Evolutionary conservation across 2,888 invertebrate genomes (phyloP), one percentile per base, ranked within the genome.

Genomic region (Slavum lentiscoides): DNA sequence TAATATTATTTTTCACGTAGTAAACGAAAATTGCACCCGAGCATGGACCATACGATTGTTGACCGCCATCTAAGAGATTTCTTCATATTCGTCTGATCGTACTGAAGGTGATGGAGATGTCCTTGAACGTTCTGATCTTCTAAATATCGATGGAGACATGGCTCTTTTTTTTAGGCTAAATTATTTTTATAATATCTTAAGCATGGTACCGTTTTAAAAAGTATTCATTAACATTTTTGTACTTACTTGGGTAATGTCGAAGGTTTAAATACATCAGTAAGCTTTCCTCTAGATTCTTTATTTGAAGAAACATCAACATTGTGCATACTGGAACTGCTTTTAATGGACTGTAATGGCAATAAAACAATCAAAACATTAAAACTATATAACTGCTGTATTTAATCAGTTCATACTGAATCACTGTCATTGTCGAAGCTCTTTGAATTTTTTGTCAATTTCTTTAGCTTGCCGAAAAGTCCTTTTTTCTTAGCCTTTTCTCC

Each of bases 381-480:
- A 58, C n/a, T 30, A 39, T 17, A 17, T 43, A 9, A 55, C 6
- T 21, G 19, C 2, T 19, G 2, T 11, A 68, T 68, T 68, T 5
- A 19, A 39, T 43, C 4, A 30, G 37, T 11, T 69, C 58, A 69
- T 84, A 89, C 89, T 88, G 89, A 88, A 75, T 87, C 86, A 85
- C 87, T 83, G 85, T 85, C 82, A 85, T 92, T 92, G 85, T 94
- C 93, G 76, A 93, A 91, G 83, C 93, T 94, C 70, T 93, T 91
- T 2, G 94, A 93, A 87, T 95, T 95, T 3, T 94, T 94, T 74
- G 95, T 87, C 85, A 94, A 93, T 85, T 93, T 92, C 83, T 89
- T 89, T 82, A 96, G 87, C 88, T 95, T 95, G 23, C 94, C 93
- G 85, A 95, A 93, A 58, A 95, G 87, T 73, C 94, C 90, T 87